Conservation (phyloP, 2,888 invertebrate species). For the Lottia gigantea region DNA sequence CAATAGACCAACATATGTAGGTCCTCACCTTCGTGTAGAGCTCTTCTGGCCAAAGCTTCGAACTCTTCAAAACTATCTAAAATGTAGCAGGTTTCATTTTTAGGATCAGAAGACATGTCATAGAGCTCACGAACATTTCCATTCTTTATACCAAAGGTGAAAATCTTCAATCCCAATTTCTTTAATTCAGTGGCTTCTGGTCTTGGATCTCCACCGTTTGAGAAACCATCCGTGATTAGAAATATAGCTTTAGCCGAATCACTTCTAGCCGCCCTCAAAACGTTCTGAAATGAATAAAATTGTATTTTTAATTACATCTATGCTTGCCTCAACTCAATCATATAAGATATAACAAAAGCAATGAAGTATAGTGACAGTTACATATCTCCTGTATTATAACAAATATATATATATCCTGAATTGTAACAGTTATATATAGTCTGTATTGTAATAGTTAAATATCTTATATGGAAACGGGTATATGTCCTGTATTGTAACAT, state of each 20-base stretch:
- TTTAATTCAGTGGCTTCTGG: constrained; percentile 73
- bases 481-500: too few species aligned
- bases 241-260: constrained; percentile 74
- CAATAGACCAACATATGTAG: too few species aligned
- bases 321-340: too few species aligned
- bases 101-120: constrained; percentile 76
- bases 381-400: too few species aligned
- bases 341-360: too few species aligned
- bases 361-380: too few species aligned
- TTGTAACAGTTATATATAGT: too few species aligned
- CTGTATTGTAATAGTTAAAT: too few species aligned
- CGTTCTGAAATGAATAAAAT: constrained; percentile 44
- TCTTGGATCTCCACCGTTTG: constrained; percentile 78
- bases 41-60: constrained; percentile 77
- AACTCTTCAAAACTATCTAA: constrained; percentile 78
- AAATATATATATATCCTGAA: too few species aligned
- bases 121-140: constrained; percentile 74
- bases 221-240: constrained; percentile 79
- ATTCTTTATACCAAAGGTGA: constrained; percentile 74
- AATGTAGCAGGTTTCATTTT: constrained; percentile 76
- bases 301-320: too few species aligned
- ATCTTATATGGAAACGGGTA: too few species aligned
- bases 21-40: constrained; percentile 75
- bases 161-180: constrained; percentile 68
- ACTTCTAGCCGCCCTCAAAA: constrained; percentile 56